Evolutionary conservation across 2,797 vertebrate species (phyloP).

Genomic region (Cheracebus regulus): DNA sequence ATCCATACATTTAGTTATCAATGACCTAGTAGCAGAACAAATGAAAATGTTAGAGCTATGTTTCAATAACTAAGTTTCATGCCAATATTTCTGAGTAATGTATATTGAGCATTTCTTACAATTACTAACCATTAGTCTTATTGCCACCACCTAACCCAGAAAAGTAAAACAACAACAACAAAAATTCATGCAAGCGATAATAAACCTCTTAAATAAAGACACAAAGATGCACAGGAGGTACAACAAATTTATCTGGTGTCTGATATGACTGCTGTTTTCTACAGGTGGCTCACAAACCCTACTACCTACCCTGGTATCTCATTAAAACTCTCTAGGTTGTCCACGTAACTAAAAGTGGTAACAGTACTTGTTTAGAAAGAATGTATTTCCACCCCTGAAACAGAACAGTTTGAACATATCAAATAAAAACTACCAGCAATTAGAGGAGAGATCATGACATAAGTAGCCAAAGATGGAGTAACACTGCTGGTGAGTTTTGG

Average conservation of each 20-base stretch:
- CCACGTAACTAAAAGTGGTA: neutral
- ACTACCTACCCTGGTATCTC: accelerated
- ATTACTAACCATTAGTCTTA: neutral
- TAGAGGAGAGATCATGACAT: too few relatives aligned
- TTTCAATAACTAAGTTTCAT: neutral
- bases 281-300: neutral
- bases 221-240: neutral
- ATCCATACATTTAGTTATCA: neutral
- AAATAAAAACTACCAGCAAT: neutral
- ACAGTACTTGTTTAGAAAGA: neutral
- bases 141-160: neutral
- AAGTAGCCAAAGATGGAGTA: neutral
- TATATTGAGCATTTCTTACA: neutral
- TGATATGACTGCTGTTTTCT: neutral
- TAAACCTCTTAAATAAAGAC: neutral
- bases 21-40: neutral
- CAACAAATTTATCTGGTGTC: neutral
- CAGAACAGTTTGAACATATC: neutral
- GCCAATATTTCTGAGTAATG: neutral
- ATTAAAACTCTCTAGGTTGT: neutral
- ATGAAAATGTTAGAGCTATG: neutral
- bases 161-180: neutral
- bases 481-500: neutral
- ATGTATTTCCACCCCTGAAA: neutral
- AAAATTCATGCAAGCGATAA: neutral